phyloP scores from a whole-genome alignment of 1,140 invertebrate genomes.

The Pogonomyrmex californicus region DNA sequence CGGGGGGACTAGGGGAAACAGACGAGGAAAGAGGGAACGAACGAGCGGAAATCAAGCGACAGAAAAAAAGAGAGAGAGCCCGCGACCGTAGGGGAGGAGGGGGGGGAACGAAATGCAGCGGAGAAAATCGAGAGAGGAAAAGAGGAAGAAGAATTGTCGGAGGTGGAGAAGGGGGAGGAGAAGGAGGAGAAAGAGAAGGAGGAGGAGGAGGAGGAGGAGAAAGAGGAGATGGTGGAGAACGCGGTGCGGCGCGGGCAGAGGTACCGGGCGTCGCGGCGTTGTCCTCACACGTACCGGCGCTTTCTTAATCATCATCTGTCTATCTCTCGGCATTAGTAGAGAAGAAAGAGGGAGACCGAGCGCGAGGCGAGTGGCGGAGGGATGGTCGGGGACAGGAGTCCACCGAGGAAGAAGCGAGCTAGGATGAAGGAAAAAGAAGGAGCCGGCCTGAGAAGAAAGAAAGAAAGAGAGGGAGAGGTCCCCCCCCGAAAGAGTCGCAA shows the following conservation, averaged over 20 bases:
- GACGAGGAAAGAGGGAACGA: slow-evolving; percentile 48
- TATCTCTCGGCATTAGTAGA: slow-evolving; percentile 84
- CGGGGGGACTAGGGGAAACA: neutral
- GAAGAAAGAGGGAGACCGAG: slow-evolving; percentile 66
- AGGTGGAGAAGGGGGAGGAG: slow-evolving; percentile 2
- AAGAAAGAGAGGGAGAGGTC: slow-evolving; percentile 43
- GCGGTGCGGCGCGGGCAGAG: slow-evolving; percentile 27
- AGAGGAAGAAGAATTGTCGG: slow-evolving; percentile 63
- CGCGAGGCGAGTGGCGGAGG: slow-evolving; percentile 31
- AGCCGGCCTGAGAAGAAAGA: slow-evolving; percentile 44
- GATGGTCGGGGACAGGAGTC: slow-evolving; percentile 7
- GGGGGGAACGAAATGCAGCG: slow-evolving; percentile 48
- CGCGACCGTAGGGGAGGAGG: slow-evolving; percentile 11
- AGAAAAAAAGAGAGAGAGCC: slow-evolving; percentile 49
- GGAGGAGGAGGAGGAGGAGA: neutral
- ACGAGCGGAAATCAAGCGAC: slow-evolving; percentile 69
- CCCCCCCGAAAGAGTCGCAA: slow-evolving; percentile 60
- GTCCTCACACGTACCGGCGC: slow-evolving; percentile 80
- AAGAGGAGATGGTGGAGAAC: slow-evolving; percentile 45
- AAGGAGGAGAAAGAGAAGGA: neutral
- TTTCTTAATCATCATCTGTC: slow-evolving; percentile 87
- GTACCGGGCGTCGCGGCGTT: slow-evolving; percentile 78
- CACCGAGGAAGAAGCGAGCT: slow-evolving; percentile 29
- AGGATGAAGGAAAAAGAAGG: slow-evolving; percentile 39
- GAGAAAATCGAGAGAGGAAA: slow-evolving; percentile 69